Evolutionary conservation across 2,113 vertebrate genomes (phyloP).

Genomic region (Oceanodroma tethys): DNA sequence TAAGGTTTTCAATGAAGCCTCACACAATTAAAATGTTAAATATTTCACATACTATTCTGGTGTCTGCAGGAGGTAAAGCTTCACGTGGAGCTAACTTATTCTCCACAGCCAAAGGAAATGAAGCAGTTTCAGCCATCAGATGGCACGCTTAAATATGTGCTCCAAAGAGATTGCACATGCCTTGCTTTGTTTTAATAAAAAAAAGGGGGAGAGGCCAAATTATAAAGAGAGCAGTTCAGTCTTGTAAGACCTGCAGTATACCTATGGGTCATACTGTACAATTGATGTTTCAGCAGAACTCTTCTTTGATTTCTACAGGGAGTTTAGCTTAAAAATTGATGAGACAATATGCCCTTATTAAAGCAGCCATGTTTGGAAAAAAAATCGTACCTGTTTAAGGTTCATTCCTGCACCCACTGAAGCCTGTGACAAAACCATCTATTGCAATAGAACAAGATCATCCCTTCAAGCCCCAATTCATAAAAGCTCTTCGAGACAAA

Average conservation of each 20-base stretch:
- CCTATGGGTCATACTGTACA: background rate
- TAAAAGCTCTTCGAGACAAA: background rate
- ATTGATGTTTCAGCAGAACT: background rate
- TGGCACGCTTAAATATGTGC: background rate
- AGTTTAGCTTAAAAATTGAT: conserved; percentile 10
- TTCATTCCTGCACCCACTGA: background rate
- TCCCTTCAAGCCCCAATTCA: background rate
- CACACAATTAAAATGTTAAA: conserved; percentile 60
- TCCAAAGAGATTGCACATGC: background rate
- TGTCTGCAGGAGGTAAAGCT: conserved; percentile 43
- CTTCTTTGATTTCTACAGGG: background rate
- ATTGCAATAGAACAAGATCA: background rate
- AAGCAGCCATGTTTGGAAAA: background rate
- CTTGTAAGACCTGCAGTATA: background rate
- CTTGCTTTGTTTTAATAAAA: background rate
- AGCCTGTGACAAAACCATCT: background rate
- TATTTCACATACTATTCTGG: conserved; percentile 46
- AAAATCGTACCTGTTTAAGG: background rate
- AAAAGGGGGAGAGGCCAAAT: background rate
- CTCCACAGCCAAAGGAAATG: conserved; percentile 18
- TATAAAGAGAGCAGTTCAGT: background rate
- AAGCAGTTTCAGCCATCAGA: conserved; percentile 25
- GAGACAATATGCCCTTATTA: background rate
- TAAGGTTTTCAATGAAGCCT: conserved; percentile 49
- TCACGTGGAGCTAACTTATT: background rate